A percentile compares a stretch with the other conserved stretches of the same genome.
phyloP scores from a whole-genome alignment of 2,113 vertebrate genomes.

The Epinephelus cyanopodus region DNA sequence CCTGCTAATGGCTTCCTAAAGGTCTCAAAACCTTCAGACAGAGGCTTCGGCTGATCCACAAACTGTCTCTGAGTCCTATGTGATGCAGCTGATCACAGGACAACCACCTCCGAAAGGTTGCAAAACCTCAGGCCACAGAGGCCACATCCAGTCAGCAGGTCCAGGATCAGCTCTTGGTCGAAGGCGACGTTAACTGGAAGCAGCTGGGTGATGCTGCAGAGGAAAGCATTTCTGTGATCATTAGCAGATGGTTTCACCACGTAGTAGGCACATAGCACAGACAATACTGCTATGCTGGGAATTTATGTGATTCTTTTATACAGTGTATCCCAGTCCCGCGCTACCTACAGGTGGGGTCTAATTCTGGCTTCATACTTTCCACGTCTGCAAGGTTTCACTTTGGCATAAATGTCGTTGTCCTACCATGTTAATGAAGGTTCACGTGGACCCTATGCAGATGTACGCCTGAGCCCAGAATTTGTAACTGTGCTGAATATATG shows the following conservation, averaged over 20 bases:
- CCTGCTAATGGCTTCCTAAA: conserved; percentile 9
- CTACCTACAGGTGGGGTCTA: not conserved
- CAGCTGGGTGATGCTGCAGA: conserved; percentile 66
- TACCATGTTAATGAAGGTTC: too few species aligned
- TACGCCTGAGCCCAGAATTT: too few species aligned
- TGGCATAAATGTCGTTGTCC: too few species aligned
- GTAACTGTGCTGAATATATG: too few species aligned
- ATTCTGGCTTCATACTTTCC: too few species aligned
- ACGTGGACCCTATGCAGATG: too few species aligned
- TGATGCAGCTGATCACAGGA: conserved; percentile 36
- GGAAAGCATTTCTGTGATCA: conserved; percentile 61
- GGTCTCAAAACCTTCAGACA: not conserved
- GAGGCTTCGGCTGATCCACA: conserved; percentile 12
- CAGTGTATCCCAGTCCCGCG: not conserved
- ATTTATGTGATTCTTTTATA: conserved; percentile 9
- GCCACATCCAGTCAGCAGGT: conserved; percentile 53
- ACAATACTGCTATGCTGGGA: not conserved
- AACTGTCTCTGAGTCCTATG: not conserved
- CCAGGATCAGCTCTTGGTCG: conserved; percentile 54
- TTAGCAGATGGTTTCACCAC: conserved; percentile 57
- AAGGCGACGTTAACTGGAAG: conserved; percentile 41
- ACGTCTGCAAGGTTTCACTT: too few species aligned
- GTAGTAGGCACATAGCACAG: not conserved
- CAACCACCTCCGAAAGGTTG: conserved; percentile 26
- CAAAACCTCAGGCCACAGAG: conserved; percentile 40